Percentiles rank a stretch among this genome's conserved stretches.
Conservation (phyloP, 2,113 vertebrate genomes). For the Melanerpes formicivorus region DNA sequence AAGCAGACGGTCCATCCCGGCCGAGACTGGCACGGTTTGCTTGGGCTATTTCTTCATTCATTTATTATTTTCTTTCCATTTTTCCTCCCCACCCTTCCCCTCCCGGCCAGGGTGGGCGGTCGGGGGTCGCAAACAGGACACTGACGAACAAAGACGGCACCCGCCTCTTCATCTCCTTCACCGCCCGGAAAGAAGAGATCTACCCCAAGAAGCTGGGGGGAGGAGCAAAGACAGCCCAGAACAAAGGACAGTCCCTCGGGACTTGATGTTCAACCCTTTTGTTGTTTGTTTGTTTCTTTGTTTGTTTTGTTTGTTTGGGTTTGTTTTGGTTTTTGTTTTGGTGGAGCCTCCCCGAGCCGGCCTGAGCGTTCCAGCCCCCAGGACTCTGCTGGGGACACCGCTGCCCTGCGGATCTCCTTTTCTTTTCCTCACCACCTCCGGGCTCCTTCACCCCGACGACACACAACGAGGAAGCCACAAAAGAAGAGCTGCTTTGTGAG, state of each 20-base stretch:
- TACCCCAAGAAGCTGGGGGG: not conserved
- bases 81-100: not conserved
- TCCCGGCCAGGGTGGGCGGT: not conserved
- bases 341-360: not conserved
- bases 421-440: not conserved
- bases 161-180: not conserved
- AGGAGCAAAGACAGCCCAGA: constrained; percentile 23
- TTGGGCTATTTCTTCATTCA: constrained; percentile 8
- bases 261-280: constrained; percentile 44
- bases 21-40: not conserved
- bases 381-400: not conserved
- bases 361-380: not conserved
- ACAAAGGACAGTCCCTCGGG: constrained; percentile 45
- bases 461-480: not conserved
- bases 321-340: not conserved
- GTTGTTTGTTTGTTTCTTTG: too few relatives aligned
- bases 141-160: not conserved
- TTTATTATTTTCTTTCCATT: not conserved
- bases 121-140: not conserved
- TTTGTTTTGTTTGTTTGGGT: too few relatives aligned
- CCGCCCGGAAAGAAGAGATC: not conserved
- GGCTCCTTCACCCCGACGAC: constrained; percentile 12
- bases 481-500: constrained; percentile 50
- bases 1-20: not conserved
- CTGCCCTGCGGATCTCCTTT: not conserved